A percentile compares a stretch with the other conserved stretches of the same genome.
Evolutionary conservation across 2,888 invertebrate genomes (phyloP).

Genomic region (Orthonychiurus folsomi): DNA sequence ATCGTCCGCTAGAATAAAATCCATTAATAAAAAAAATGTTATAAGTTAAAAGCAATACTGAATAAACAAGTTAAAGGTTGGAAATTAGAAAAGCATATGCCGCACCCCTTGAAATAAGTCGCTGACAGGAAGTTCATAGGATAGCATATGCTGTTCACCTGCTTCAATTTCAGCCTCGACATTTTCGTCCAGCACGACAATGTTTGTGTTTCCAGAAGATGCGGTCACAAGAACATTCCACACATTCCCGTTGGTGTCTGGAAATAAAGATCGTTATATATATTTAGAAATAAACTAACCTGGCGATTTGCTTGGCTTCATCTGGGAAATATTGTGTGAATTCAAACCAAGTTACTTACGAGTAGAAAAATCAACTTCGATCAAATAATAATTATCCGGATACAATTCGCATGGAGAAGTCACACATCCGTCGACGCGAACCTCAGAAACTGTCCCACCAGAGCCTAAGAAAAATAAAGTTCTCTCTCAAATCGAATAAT

Average conservation of each 20-base stretch:
- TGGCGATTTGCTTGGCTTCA: no score
- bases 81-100: no score
- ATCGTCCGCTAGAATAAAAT: background rate
- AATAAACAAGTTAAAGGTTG: no score
- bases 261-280: background rate
- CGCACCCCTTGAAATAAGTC: background rate
- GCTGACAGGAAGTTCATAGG: background rate
- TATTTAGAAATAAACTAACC: no score
- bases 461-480: no score
- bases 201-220: background rate
- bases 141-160: background rate
- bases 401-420: background rate
- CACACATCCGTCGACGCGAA: background rate
- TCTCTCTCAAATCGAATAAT: no score
- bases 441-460: background rate
- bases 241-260: background rate
- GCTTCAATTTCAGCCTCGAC: background rate
- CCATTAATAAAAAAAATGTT: no score
- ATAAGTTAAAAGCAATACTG: no score
- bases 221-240: slow-evolving; percentile 6
- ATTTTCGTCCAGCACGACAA: slow-evolving; percentile 4
- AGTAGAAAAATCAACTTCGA: slow-evolving; percentile 5
- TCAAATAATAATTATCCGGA: background rate
- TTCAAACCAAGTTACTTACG: background rate
- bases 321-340: background rate